phyloP scores from a whole-genome alignment of 2,113 vertebrate genomes.

The Catharus bicknelli region DNA sequence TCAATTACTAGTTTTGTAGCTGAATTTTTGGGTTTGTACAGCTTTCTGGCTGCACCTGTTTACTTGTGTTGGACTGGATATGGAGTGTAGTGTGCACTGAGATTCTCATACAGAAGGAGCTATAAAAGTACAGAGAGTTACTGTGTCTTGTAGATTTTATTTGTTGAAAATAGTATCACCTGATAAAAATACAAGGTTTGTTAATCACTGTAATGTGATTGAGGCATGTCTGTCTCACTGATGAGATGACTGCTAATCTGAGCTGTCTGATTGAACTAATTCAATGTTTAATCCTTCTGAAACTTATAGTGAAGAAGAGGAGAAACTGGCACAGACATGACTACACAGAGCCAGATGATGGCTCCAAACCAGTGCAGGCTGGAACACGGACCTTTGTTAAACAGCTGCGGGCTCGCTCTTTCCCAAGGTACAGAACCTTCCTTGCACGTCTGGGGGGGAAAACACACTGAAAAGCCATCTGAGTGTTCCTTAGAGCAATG shows the following conservation, averaged over 20 bases:
- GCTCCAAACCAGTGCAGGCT: conserved; percentile 90
- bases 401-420: conserved; percentile 85
- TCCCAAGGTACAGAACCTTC: conserved; percentile 83
- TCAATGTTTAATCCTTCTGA: conserved; percentile 13
- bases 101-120: neutral
- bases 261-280: neutral
- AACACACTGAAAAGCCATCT: fast-evolving
- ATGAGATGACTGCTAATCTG: neutral
- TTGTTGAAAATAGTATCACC: neutral
- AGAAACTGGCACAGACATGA: conserved; percentile 97
- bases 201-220: neutral
- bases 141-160: neutral
- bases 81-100: neutral
- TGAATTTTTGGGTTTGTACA: neutral
- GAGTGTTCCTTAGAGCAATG: neutral
- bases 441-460: fast-evolving
- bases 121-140: neutral
- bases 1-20: neutral
- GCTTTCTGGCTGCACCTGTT: neutral
- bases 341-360: conserved; percentile 91
- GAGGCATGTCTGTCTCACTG: neutral
- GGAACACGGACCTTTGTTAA: conserved; percentile 91
- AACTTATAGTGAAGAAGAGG: conserved; percentile 89
- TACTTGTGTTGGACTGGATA: neutral
- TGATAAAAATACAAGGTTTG: neutral